Base-by-base conservation (phyloP, 2,797 vertebrate genomes). In the Crocidura indochinensis region DNA sequence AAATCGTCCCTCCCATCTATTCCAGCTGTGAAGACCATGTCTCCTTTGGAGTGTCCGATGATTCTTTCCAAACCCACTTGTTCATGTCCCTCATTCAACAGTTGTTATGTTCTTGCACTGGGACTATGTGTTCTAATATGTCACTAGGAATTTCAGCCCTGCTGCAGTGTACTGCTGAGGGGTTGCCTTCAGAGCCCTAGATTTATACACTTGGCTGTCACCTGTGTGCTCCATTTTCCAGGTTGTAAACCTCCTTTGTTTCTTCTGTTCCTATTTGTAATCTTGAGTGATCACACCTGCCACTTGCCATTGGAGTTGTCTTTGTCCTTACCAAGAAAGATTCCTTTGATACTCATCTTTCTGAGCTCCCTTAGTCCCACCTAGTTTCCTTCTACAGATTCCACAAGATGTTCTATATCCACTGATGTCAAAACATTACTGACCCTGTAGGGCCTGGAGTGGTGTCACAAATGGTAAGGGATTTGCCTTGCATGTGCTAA, bases 101-200 rank as follows among this genome's bases (percentile, higher is more conserved):
- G 65, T 62, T 76, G 46, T 44, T 62, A 89, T 44, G n/a, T 19
- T 88, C 69, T 44, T 20, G 5, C 44, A 15, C 7, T 27, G 24
- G 15, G 44, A 2, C 5, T 3, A 31, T n/a, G 19, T 26, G 68
- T 9, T 53, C 65, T 46, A 9, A 73, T 19, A 44, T n/a, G 2
- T 17, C 17, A 20, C 56, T 60, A 6, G 31, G 12, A 67, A 73
- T 22, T 14, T 51, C 38, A 38, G 38, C 38, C 38, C 46, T 69
- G 0, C 17, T 10, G 0, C 2, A 10, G 6, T 1, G 1, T 0
- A 3, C 3, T 27, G 10, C 1, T 0, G 12, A 27, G 8, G 1
- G 22, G 6, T 4, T 65, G 64, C 64, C 64, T 26, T 89, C n/a
- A 69, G 24, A 73, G 31, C 17, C 29, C 38, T 1, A 14, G 15